Evolutionary conservation across 2,113 vertebrate species (phyloP).

Genomic region (Perognathus longimembris): DNA sequence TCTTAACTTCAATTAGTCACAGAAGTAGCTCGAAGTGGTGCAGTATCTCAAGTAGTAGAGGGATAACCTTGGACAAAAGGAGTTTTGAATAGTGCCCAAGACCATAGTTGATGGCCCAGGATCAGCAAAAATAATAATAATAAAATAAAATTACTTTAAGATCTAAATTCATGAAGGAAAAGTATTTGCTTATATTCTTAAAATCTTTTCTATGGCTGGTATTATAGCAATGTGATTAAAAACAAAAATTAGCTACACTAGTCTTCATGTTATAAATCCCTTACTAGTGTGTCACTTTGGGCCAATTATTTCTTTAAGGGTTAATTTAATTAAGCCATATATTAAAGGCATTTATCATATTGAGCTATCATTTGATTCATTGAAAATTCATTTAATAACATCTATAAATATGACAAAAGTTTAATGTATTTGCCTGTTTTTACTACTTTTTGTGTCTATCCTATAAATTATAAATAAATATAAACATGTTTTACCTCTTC

Average conservation of each 20-base stretch:
- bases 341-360: not conserved
- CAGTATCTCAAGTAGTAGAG: no score
- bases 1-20: no score
- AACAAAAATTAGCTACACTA: not conserved
- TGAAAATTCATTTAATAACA: constrained; percentile 3
- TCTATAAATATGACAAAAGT: constrained; percentile 17
- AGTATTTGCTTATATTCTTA: not conserved
- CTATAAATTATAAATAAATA: not conserved
- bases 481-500: constrained; percentile 44
- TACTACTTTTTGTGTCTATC: not conserved
- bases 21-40: no score
- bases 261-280: not conserved
- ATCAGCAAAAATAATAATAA: no score
- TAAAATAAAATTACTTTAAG: constrained; percentile 22
- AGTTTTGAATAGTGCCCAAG: no score
- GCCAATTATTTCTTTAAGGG: constrained; percentile 34
- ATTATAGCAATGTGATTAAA: not conserved
- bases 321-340: constrained; percentile 15
- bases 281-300: constrained; percentile 5
- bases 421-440: not conserved
- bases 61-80: no score
- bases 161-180: constrained; percentile 38
- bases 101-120: no score
- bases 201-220: not conserved
- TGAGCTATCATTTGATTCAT: not conserved